Base-by-base conservation (phyloP, 1,140 invertebrate species). In the Eufriesea mexicana region DNA sequence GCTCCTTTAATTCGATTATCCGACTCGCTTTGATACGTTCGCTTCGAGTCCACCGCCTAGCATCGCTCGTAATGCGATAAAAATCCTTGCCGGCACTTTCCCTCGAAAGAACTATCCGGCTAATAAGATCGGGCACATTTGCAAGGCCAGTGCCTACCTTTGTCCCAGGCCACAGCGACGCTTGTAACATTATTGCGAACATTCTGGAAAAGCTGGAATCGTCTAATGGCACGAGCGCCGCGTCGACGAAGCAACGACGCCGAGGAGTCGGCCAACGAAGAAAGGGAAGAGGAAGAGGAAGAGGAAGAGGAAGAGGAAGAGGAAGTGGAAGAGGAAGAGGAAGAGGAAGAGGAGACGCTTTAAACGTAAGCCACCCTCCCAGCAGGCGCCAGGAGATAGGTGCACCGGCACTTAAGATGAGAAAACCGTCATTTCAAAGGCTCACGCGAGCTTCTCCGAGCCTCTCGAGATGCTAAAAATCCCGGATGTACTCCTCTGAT, bases 101-200 rank as follows among this genome's bases (percentile, higher is more conserved):
- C 75, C 61, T 28, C 23, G 28, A 45, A 78, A 81, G 70, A 87
- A 81, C 77, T 84, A 59, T 70, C 70, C 62, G 57, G 70, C 70
- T 89, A 89, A 89, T 89, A 89, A 89, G 87, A 88, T 79, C 70
- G 79, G 54, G 62, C 77, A 57, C 86, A 83, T 88, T 88, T 88
- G 79, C 86, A 79, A 87, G 78, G 77, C 47, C 25, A 10, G 54
- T 51, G 25, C 66, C 49, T 61, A 59, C 79, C 75, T 88, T 88
- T 73, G 76, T 72, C 54, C 55, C 81, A 62, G 71, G 66, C 75
- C 82, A 66, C 76, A 61, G 55, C 78, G 79, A 79, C 83, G 79
- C 42, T 70, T 71, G 55, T 77, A 87, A 87, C 83, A 76, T 89
- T 88, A 83, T 73, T 79, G 79, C 71, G 70, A 67, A 76, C 79